Evolutionary conservation across 2,113 vertebrate species (phyloP), one percentile per base, ranked within the genome.

Genomic region (Phyllostomus hastatus): DNA sequence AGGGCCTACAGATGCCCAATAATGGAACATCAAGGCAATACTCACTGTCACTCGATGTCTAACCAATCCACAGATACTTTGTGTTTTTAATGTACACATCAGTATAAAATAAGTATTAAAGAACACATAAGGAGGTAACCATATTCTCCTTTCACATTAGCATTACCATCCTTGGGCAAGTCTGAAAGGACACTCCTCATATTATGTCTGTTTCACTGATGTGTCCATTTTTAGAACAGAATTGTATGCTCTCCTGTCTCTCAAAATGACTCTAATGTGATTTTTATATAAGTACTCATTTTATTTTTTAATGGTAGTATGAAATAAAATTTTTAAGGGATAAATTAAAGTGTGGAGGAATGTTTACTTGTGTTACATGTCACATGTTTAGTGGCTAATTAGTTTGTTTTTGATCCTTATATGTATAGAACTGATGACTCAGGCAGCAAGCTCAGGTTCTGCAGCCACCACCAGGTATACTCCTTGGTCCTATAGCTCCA

Each of bases 261-360:
- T 95, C 70, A 89, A 79, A 93, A 80, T 91, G 43, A 81, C 83
- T 94, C 83, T 96, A 79, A 86, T 90, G 95, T 96, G 90, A 92
- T 46, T 96, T 96, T 94, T n/a, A 93, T 67, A 16, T n/a, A 76
- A 90, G 89, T 72, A 64, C 35, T 97, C 69, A 91, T 95, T 93
- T 97, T 93, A 83, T 80, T 67, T 97, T 93, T 87, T 93, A 92
- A 78, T 94, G 64, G 88, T 61, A n/a, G 84, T 43, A 5, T 80
- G 94, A 95, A 69, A 50, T 83, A 96, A 75, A 90, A 91, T 79
- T 91, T 94, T 93, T 64, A 73, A 38, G 69, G 83, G 43, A 88
- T 83, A 86, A 83, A 54, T 96, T 50, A 87, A 35, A 67, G 43
- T 50, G 15, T 83, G 33, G 48, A 93, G 41, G 69, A 93, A 89